Conservation (phyloP, 2,888 invertebrate genomes). For the Eulithis prunata region DNA sequence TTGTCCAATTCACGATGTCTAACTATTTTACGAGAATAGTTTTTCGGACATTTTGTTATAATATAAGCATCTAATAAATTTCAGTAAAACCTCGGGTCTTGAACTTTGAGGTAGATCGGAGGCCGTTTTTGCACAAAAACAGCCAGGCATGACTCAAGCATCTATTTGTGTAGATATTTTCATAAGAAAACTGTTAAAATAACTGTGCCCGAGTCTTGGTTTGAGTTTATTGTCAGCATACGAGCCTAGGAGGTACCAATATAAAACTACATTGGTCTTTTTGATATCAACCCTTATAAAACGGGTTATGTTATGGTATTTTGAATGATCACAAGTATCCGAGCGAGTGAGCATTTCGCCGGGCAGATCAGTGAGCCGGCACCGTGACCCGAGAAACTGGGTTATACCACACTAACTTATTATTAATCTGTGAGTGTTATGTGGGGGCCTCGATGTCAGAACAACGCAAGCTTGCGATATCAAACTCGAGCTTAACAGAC, state of each 20-base stretch:
- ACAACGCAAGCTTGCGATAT: slow-evolving; percentile 19
- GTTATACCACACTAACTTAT: slow-evolving; percentile 50
- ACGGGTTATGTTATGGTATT: slow-evolving; percentile 33
- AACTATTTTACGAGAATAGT: no score
- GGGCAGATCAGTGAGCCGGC: slow-evolving; percentile 46
- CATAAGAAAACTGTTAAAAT: no score
- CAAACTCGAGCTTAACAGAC: slow-evolving; percentile 5
- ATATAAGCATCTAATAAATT: no score
- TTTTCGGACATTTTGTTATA: no score
- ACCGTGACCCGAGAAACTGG: slow-evolving; percentile 62
- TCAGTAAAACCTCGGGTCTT: no score
- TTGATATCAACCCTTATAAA: slow-evolving; percentile 11
- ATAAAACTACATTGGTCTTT: neutral
- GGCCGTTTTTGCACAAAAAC: no score
- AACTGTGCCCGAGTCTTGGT: no score
- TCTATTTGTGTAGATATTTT: no score
- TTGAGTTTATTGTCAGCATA: no score
- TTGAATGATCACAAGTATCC: slow-evolving; percentile 43
- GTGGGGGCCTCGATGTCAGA: slow-evolving; percentile 18
- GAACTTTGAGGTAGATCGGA: no score
- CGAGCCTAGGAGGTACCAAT: neutral
- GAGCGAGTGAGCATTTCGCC: slow-evolving; percentile 54
- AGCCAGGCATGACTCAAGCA: no score
- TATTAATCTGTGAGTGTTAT: slow-evolving; percentile 27
- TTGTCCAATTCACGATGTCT: no score